Conservation (phyloP, 1,140 invertebrate genomes). For the Bombus sylvicola region DNA sequence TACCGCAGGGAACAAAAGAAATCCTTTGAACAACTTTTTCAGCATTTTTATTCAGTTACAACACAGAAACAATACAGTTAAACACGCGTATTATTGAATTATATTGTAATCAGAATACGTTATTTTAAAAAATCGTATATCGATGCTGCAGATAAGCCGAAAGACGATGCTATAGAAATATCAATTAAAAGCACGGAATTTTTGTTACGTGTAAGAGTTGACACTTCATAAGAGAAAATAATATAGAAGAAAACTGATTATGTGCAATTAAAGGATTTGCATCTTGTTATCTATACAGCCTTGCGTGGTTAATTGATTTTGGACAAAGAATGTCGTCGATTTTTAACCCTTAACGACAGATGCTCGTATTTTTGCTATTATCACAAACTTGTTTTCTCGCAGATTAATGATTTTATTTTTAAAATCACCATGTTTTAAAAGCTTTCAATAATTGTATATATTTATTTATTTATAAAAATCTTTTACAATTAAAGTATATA, state of each 20-base stretch:
- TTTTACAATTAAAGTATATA: not conserved
- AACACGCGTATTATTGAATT: no score
- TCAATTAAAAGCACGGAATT: not conserved
- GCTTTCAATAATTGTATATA: no score
- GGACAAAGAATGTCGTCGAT: not conserved
- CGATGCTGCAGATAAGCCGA: no score
- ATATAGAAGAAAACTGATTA: not conserved
- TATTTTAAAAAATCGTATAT: no score
- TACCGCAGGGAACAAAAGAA: no score
- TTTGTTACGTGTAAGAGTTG: not conserved
- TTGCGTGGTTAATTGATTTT: not conserved
- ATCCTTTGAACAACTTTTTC: no score
- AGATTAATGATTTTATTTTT: not conserved
- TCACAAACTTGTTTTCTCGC: not conserved
- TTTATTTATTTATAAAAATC: not conserved
- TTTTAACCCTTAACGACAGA: not conserved
- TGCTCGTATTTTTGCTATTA: not conserved
- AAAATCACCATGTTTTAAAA: no score
- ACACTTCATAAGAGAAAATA: not conserved
- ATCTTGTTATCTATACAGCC: not conserved
- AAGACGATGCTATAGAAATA: not conserved
- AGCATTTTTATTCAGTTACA: no score
- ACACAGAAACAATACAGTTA: no score
- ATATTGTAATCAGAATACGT: no score
- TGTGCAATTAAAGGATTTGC: not conserved